Conservation (phyloP, 2,888 invertebrate species). For the Melikaiella ostensackeni region DNA sequence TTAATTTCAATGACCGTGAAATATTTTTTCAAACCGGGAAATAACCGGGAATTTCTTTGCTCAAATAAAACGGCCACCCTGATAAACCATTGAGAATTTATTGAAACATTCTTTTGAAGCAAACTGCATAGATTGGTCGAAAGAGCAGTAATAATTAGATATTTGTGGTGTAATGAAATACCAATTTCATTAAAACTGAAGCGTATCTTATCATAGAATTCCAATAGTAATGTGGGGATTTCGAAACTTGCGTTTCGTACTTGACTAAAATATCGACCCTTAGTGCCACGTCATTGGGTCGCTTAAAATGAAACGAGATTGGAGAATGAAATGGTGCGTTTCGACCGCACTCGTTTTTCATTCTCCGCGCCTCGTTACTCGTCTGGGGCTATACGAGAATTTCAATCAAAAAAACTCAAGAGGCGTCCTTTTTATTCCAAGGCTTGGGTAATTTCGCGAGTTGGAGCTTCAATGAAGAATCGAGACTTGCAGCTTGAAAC, state of each 20-base stretch:
- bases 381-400: neutral
- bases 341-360: slow-evolving; percentile 1
- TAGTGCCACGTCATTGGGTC: neutral
- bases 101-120: too few species aligned
- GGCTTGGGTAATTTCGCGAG: neutral
- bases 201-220: neutral
- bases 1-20: too few species aligned
- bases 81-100: too few species aligned
- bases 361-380: neutral
- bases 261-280: neutral
- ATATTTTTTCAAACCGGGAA: too few species aligned
- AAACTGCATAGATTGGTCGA: too few species aligned
- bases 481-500: neutral
- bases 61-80: too few species aligned
- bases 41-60: too few species aligned
- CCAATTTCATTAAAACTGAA: neutral
- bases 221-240: neutral
- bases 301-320: neutral
- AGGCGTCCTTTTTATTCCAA: neutral
- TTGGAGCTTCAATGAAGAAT: neutral
- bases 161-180: neutral
- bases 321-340: slow-evolving; percentile 3
- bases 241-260: neutral
- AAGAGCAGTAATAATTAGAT: too few species aligned
- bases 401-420: neutral